Evolutionary conservation across 2,888 invertebrate species (phyloP).

Genomic region (Xestia sexstrigata): DNA sequence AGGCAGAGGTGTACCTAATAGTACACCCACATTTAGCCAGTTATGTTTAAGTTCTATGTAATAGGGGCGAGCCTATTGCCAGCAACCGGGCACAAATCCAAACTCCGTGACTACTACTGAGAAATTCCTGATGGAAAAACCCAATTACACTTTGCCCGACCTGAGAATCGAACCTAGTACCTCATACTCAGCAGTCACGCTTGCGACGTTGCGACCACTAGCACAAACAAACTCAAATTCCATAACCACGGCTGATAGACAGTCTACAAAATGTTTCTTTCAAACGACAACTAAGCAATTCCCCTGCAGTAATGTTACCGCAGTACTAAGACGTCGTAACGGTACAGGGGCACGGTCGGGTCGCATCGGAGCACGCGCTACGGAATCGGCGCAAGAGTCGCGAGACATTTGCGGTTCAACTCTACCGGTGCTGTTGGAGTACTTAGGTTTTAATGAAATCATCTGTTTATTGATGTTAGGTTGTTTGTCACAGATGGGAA

Average conservation of each 20-base stretch:
- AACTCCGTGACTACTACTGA: no score
- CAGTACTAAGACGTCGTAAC: conserved; percentile 48
- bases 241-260: neutral
- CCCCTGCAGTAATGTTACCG: conserved; percentile 23
- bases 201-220: no score
- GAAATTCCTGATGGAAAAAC: no score
- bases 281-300: conserved; percentile 1
- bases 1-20: no score
- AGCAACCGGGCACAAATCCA: no score
- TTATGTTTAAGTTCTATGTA: no score
- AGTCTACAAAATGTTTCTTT: neutral
- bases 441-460: conserved; percentile 18
- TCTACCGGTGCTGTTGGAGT: conserved; percentile 22
- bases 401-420: conserved; percentile 55
- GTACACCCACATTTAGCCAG: no score
- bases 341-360: conserved; percentile 59
- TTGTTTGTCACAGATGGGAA: conserved; percentile 1
- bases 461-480: conserved; percentile 12
- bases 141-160: no score
- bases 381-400: conserved; percentile 44
- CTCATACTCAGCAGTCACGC: no score
- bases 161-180: no score
- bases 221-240: neutral
- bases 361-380: conserved; percentile 53
- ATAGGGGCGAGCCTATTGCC: no score